Base-by-base conservation (phyloP, 2,888 invertebrate species). In the Therioaphis trifolii region DNA sequence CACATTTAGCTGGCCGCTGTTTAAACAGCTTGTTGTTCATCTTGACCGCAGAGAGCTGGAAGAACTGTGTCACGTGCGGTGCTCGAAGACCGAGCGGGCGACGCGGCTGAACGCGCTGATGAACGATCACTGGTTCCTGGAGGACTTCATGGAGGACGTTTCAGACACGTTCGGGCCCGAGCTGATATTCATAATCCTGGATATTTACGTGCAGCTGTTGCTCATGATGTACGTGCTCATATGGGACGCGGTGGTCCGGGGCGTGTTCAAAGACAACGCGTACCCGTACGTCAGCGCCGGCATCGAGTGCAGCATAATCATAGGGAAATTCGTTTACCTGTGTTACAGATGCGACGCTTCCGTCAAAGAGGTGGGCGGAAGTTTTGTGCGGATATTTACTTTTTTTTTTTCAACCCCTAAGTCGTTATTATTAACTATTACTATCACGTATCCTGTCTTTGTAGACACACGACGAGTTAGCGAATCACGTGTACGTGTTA, bases 91-190 rank as follows among this genome's bases (percentile, higher is more conserved):
- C 12, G 78, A 82, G 46, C 76, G 77, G 15, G 58, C 43, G 40
- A 24, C 74, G 14, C 69, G 78, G 14, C 21, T 85, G 24, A 79
- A 66, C 18, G 66, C 40, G 14, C 27, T 85, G 55, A 84, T 84
- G 85, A 72, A 84, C 43, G 74, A 85, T 14, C 85, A 85, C n/a
- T 85, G 85, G 85, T 85, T 75, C 68, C 58, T 84, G 11, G 78
- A 85, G 3, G 79, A 85, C 58, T 85, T 76, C 27, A 63, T 85
- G 61, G 84, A 84, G 55, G 52, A 66, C 24, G 68, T 85, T 46
- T 80, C 85, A 0, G 49, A 85, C 4, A 85, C 85, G 15, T 85
- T 85, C 35, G 85, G 85, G 9, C 35, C 85, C 2, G 85, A 85
- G 35, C 29, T 85, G n/a, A 35, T 85, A 21, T 55, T 85, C 14